phyloP scores from a whole-genome alignment of 2,888 invertebrate species.

The Parnassius apollo region DNA sequence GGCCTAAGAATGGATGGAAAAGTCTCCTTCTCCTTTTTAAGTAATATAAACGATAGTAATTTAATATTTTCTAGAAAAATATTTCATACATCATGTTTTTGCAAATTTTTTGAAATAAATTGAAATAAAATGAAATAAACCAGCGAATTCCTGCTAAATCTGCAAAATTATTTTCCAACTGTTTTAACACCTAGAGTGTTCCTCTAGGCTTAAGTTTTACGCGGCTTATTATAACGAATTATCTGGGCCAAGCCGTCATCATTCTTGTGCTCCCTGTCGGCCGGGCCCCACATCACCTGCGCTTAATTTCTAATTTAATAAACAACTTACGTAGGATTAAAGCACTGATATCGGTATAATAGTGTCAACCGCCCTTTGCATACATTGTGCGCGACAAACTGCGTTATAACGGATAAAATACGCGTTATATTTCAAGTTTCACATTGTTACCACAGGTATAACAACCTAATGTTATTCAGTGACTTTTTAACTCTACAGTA shows the following conservation, averaged over 20 bases:
- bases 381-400: constrained; percentile 11
- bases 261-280: constrained; percentile 25
- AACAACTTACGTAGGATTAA: constrained; percentile 29
- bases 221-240: constrained; percentile 22
- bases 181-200: constrained; percentile 7
- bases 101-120: no score
- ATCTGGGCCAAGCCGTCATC: constrained; percentile 25
- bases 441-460: no score
- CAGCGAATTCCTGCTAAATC: background rate
- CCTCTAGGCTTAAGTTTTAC: constrained; percentile 1
- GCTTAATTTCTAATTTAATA: constrained; percentile 30
- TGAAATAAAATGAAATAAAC: no score
- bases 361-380: constrained; percentile 25
- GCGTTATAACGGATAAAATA: constrained; percentile 5
- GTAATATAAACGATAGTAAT: no score
- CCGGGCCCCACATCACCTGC: constrained; percentile 26
- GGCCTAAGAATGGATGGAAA: no score
- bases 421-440: background rate
- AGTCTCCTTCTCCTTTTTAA: no score
- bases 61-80: no score
- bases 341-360: constrained; percentile 25
- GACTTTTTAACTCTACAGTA: no score
- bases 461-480: no score
- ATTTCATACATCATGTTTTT: no score
- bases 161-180: constrained; percentile 6